Evolutionary conservation across 1,140 invertebrate species (phyloP), one percentile per base, ranked within the genome.

Genomic region (Polypedilum vanderplanki): DNA sequence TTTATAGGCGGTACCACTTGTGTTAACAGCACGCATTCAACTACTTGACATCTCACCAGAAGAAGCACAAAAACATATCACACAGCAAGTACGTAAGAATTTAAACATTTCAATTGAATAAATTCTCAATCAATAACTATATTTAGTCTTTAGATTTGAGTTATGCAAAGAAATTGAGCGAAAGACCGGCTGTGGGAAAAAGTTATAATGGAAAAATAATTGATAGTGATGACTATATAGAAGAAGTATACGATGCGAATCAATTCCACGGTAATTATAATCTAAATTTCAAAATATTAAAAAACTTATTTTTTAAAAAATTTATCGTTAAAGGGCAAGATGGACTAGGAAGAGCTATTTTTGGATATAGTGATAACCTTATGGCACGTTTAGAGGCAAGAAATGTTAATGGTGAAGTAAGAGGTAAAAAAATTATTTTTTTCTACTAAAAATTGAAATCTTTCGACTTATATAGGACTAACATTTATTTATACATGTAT

Each of bases 221-320:
- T 73, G 84, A 88, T 73, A 87, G 88, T 79, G 85, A 88, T n/a
- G 85, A 89, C 10, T 88, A 88, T 74, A 81, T 87, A 24, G 88
- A 89, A 81, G 87, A 89, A 82, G 87, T 88, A 24, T 89, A 89
- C 78, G 80, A 87, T 74, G 88, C 88, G 1, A 85, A 85, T 76
- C 88, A 89, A 79, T 89, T 85, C 78, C 88, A 89, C 77, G 88
- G n/a, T n/a, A n/a, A n/a, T n/a, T n/a, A n/a, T n/a, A n/a, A n/a
- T n/a, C n/a, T n/a, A n/a, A n/a, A n/a, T n/a, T n/a, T n/a, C n/a
- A n/a, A n/a, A n/a, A n/a, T n/a, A n/a, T n/a, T n/a, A n/a, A n/a
- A n/a, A n/a, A n/a, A n/a, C n/a, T n/a, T n/a, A n/a, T n/a, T n/a
- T n/a, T n/a, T n/a, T n/a, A n/a, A n/a, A n/a, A n/a, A n/a, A n/a